These are phyloP conservation scores for Dendropsophus ebraccatus DNA, from an alignment of 2,113 vertebrate species.

Conservation along the genomic window DNA sequence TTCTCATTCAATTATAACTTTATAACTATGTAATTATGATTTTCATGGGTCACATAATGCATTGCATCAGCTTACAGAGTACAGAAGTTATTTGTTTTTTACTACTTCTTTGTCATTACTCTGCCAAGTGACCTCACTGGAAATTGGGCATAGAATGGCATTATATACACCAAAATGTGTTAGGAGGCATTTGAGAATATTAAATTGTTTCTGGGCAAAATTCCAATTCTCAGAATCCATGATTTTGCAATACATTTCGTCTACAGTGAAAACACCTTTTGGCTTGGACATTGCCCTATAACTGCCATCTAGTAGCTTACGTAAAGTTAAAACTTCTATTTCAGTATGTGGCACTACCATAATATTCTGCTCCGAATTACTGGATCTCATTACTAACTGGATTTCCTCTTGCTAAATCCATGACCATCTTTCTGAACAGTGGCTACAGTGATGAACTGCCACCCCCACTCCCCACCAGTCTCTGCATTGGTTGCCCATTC, in stretches of 20 bases:
- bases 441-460: no score
- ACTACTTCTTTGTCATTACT: neutral
- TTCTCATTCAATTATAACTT: neutral
- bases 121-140: slow-evolving; percentile 35
- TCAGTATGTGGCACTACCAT: no score
- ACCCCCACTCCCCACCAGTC: no score
- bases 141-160: slow-evolving; percentile 19
- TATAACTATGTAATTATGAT: neutral
- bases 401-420: no score
- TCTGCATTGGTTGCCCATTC: no score
- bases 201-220: slow-evolving; percentile 44
- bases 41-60: neutral
- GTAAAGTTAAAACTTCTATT: no score
- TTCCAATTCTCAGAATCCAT: slow-evolving; percentile 31
- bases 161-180: slow-evolving; percentile 25
- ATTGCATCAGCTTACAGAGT: neutral
- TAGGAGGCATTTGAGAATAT: slow-evolving; percentile 39
- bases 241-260: slow-evolving; percentile 3
- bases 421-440: no score
- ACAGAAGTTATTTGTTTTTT: slow-evolving; percentile 26
- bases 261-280: slow-evolving; percentile 35
- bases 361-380: no score
- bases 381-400: no score
- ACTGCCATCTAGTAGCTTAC: neutral
- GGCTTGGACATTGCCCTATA: neutral